These are phyloP conservation scores for Danaus melanippus DNA, from an alignment of 1,140 invertebrate species.

Conservation along the genomic window DNA sequence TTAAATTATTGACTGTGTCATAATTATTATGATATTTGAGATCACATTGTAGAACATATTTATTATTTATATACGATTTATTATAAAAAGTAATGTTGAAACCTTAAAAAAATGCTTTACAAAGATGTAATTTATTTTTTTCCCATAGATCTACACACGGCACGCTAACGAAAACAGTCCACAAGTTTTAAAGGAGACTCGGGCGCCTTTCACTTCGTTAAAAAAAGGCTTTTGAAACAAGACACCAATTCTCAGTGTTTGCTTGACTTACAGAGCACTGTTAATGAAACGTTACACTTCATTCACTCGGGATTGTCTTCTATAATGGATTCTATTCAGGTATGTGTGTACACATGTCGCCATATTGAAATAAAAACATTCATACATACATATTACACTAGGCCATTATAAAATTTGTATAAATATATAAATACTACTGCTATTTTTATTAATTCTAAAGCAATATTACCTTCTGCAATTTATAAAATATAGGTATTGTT, in stretches of 20 bases:
- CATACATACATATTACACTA: no score
- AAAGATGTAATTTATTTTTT: conserved; percentile 16
- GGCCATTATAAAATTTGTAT: no score
- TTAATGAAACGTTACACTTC: conserved; percentile 55
- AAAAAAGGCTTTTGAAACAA: conserved; percentile 56
- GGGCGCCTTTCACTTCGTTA: conserved; percentile 49
- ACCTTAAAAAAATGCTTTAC: no score
- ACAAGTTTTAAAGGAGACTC: conserved; percentile 59
- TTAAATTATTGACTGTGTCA: no score
- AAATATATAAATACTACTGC: no score
- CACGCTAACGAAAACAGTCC: conserved; percentile 50
- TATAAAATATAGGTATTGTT: no score
- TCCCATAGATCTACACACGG: conserved; percentile 31
- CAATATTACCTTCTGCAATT: no score
- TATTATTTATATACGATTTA: no score
- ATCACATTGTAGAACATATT: no score
- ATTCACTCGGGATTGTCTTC: conserved; percentile 32
- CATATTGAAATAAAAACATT: background rate
- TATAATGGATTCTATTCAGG: conserved; percentile 2
- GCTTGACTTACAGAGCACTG: conserved; percentile 34
- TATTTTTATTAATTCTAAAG: no score
- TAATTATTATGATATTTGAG: no score
- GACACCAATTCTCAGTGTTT: conserved; percentile 50
- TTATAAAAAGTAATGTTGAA: no score
- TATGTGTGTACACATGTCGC: conserved; percentile 7